Base-by-base conservation (phyloP, 2,797 vertebrate species). In the Labeo calbasu region DNA sequence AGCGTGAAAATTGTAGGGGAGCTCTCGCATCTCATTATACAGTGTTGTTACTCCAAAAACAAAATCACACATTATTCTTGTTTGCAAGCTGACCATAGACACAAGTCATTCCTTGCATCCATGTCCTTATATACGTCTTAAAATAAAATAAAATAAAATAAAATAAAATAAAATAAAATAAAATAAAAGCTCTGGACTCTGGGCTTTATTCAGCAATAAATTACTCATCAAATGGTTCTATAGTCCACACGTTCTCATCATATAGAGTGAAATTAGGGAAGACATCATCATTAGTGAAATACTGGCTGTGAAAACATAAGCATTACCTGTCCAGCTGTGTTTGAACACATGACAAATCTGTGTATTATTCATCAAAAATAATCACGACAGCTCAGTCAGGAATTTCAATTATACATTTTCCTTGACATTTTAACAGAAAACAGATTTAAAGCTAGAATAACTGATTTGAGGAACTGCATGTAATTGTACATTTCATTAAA, bases 281-380 rank as follows among this genome's bases (percentile, higher is more conserved):
- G 61, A 86, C 85, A 86, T 88, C 13, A 88, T 93, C 93, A 92
- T 89, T 90, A 88, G 91, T 94, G 87, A 93, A 84, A 91, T 90
- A 91, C 87, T 91, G 86, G 88, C 32, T 66, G 23, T 50, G 69
- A 86, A 87, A 90, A 89, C 82, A 82, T 63, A 83, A 87, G 88
- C 87, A 82, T 88, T 79, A 83, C 84, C 87, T 87, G 87, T 92
- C 90, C 87, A 92, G 90, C 90, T 90, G 87, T 91, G 92, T 94
- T 94, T 93, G 93, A 93, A 92, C 87, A 80, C 82, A 91, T 82
- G 82, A 89, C 91, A 88, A 86, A 85, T 91, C 87, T 92, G 90
- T 92, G 89, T 93, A 92, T 93, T 88, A 94, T 94, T 92, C 88
- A 91, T 94, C 91, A 93, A 92, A 94, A 70, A 91, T 89, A 88